Conservation (phyloP, 2,888 invertebrate species). For the Octodonta nipae region DNA sequence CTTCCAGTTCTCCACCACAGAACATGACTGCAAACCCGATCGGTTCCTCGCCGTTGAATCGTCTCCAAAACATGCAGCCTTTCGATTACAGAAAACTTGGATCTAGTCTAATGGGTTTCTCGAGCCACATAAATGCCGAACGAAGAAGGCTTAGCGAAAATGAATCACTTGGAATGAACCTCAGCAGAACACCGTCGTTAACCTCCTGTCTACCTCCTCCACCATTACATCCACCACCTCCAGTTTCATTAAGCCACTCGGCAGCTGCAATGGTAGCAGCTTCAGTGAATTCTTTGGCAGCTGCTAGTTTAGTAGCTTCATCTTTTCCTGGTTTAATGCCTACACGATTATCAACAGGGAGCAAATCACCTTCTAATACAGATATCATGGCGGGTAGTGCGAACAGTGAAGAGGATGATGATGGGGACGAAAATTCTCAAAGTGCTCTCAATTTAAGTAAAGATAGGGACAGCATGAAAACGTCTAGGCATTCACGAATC, state of each 20-base stretch:
- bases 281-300: conserved; percentile 41
- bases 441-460: conserved; percentile 53
- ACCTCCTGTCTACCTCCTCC: conserved; percentile 48
- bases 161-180: conserved; percentile 44
- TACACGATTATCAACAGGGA: conserved; percentile 38
- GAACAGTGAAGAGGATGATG: conserved; percentile 43
- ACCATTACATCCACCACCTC: conserved; percentile 45
- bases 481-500: conserved; percentile 31
- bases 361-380: conserved; percentile 36
- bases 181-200: conserved; percentile 47
- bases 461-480: conserved; percentile 38
- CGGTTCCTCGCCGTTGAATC: conserved; percentile 62
- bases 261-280: conserved; percentile 55
- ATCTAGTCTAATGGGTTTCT: conserved; percentile 41
- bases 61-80: conserved; percentile 89
- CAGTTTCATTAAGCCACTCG: conserved; percentile 44
- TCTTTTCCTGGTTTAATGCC: conserved; percentile 47
- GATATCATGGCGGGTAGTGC: conserved; percentile 32
- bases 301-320: conserved; percentile 49
- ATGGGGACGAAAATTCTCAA: conserved; percentile 46
- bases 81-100: conserved; percentile 79
- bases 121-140: conserved; percentile 34
- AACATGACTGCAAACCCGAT: conserved; percentile 47
- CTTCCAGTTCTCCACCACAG: conserved; percentile 48
- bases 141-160: conserved; percentile 43